These are phyloP conservation scores for Merodon equestris DNA, from an alignment of 2,888 invertebrate species.

Conservation along the genomic window DNA sequence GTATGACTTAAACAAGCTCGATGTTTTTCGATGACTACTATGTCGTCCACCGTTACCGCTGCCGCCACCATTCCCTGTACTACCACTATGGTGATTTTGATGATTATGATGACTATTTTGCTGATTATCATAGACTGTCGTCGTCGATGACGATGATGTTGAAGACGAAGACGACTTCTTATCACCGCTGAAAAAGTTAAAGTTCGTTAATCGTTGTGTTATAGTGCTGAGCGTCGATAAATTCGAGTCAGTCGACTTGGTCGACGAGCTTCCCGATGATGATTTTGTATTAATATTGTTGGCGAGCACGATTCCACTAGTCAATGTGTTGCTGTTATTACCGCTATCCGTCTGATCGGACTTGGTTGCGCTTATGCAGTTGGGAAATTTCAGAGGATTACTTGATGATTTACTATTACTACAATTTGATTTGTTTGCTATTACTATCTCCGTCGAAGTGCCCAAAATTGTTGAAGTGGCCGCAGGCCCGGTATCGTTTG, in stretches of 20 bases:
- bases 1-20: slow-evolving; percentile 78
- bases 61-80: slow-evolving; percentile 28
- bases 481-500: slow-evolving; percentile 40
- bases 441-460: slow-evolving; percentile 48
- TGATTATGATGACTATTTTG: slow-evolving; percentile 47
- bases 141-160: slow-evolving; percentile 71
- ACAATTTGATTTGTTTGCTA: slow-evolving; percentile 72
- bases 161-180: slow-evolving; percentile 76
- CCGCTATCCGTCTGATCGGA: slow-evolving; percentile 75
- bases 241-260: slow-evolving; percentile 75
- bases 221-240: slow-evolving; percentile 81
- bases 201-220: slow-evolving; percentile 86
- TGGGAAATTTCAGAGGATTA: slow-evolving; percentile 76
- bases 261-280: slow-evolving; percentile 73
- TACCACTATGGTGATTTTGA: slow-evolving; percentile 43
- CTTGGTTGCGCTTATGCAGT: slow-evolving; percentile 76
- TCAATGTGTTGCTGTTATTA: slow-evolving; percentile 59
- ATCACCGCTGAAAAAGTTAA: slow-evolving; percentile 84
- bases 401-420: slow-evolving; percentile 72
- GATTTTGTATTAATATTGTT: slow-evolving; percentile 73
- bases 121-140: slow-evolving; percentile 60
- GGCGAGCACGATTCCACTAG: slow-evolving; percentile 33
- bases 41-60: slow-evolving; percentile 65
- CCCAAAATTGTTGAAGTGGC: slow-evolving; percentile 43
- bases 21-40: slow-evolving; percentile 77